Evolutionary conservation across 1,140 invertebrate species (phyloP).

Genomic region (Fopius arisanus): DNA sequence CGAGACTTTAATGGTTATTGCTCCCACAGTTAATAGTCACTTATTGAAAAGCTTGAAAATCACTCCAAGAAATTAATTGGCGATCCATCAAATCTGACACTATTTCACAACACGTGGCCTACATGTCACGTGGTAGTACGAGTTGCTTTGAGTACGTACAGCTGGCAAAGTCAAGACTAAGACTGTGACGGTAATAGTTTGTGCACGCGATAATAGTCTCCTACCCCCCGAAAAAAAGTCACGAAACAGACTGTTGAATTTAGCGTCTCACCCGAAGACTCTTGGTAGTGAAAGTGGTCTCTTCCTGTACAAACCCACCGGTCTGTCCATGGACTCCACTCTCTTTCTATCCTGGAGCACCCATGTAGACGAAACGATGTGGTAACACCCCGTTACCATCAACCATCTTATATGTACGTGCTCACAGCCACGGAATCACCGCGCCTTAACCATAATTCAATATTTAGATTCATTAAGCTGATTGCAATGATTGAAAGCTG

Average conservation of each 20-base stretch:
- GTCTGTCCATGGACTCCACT: constrained; percentile 29
- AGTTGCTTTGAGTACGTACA: neutral
- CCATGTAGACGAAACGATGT: constrained; percentile 18
- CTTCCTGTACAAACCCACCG: constrained; percentile 51
- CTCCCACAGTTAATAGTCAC: too few species aligned
- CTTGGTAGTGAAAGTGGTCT: constrained; percentile 62
- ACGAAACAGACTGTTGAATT: constrained; percentile 7
- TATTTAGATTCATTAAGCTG: neutral
- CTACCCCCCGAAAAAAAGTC: neutral
- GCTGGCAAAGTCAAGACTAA: neutral
- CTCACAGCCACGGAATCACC: neutral
- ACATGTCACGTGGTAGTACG: too few species aligned
- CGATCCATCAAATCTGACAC: neutral
- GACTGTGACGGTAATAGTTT: neutral
- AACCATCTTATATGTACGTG: constrained; percentile 5
- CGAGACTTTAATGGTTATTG: too few species aligned
- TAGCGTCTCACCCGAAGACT: constrained; percentile 50
- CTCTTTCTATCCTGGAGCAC: constrained; percentile 28
- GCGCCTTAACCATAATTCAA: neutral
- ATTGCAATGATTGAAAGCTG: neutral
- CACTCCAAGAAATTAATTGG: too few species aligned
- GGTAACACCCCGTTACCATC: constrained; percentile 21
- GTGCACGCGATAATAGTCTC: neutral
- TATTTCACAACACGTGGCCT: neutral
- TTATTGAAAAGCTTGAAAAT: too few species aligned